These are phyloP conservation scores for Tenthredo scrophulariae DNA, from an alignment of 2,888 invertebrate species.

Conservation along the genomic window DNA sequence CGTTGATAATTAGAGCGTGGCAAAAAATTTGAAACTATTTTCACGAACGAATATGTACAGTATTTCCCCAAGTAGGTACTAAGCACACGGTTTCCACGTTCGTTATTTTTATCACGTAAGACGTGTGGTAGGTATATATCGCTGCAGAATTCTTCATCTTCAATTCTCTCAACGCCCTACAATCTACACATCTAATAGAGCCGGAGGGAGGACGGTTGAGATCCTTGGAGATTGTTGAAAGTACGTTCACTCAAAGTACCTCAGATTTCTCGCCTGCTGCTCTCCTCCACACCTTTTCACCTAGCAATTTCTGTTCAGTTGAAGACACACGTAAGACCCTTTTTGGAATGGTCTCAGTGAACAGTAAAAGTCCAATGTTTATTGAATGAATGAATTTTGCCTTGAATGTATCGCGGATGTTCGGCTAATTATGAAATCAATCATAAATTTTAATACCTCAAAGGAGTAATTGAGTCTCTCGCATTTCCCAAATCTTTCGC, in stretches of 20 bases:
- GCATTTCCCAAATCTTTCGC: background rate
- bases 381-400: background rate
- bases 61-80: background rate
- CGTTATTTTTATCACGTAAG: background rate
- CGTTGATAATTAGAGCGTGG: background rate
- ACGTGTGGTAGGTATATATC: background rate
- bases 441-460: background rate
- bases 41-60: background rate
- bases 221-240: conserved; percentile 15
- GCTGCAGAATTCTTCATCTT: conserved; percentile 23
- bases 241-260: conserved; percentile 7
- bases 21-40: background rate
- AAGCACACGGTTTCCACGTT: background rate
- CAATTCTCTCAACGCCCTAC: background rate
- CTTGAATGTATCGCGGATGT: background rate
- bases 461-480: background rate
- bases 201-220: background rate
- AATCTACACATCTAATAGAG: conserved; percentile 12
- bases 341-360: background rate
- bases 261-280: conserved; percentile 21
- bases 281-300: background rate
- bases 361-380: background rate
- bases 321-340: background rate
- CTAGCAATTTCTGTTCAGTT: background rate
- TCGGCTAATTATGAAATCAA: background rate